phyloP scores from a whole-genome alignment of 2,888 invertebrate species.

The Athetis lepigone region DNA sequence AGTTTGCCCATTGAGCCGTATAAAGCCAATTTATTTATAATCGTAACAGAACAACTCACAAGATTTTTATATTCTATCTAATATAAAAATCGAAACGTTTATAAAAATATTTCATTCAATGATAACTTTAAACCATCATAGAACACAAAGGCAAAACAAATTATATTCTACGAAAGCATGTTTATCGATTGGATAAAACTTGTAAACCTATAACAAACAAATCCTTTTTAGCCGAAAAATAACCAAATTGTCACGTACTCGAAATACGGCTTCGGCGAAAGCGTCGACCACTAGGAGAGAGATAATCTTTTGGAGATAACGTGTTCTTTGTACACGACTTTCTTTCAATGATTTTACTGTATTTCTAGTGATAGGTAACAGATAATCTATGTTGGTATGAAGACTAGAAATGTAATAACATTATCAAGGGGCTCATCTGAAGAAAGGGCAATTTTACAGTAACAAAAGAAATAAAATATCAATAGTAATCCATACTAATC shows the following conservation, averaged over 20 bases:
- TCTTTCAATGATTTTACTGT: constrained; percentile 57
- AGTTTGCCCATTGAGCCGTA: too few relatives aligned
- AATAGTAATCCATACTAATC: too few relatives aligned
- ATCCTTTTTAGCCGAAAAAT: constrained; percentile 36
- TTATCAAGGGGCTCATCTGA: constrained; percentile 20
- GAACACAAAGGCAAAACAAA: background rate
- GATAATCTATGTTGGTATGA: constrained; percentile 35
- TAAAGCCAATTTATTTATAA: too few relatives aligned
- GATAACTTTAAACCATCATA: background rate
- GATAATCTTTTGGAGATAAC: constrained; percentile 55
- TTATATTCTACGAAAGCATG: background rate
- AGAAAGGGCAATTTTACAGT: too few relatives aligned
- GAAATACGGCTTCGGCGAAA: constrained; percentile 22
- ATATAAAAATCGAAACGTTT: background rate
- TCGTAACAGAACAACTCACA: too few relatives aligned
- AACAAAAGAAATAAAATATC: too few relatives aligned
- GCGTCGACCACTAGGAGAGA: constrained; percentile 31
- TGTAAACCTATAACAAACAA: constrained; percentile 24
- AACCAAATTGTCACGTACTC: constrained; percentile 19
- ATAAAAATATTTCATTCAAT: background rate
- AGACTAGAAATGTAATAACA: constrained; percentile 26
- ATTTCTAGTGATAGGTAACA: constrained; percentile 50
- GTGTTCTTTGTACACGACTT: constrained; percentile 43
- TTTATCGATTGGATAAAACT: constrained; percentile 21
- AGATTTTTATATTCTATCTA: too few relatives aligned